phyloP scores from a whole-genome alignment of 2,888 invertebrate species.

The Apodemia mormo region DNA sequence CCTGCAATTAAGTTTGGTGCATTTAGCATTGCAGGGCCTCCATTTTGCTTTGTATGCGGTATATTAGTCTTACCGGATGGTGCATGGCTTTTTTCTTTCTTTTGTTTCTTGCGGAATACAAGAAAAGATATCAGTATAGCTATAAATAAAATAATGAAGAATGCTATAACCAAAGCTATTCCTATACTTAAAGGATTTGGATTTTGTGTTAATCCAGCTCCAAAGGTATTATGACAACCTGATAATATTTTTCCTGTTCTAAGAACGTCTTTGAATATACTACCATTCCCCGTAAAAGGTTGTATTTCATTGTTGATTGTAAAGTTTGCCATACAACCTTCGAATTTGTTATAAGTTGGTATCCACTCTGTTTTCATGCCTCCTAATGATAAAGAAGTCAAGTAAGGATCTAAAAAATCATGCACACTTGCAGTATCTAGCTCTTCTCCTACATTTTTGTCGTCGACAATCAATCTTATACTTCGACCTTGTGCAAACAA shows the following conservation, averaged over 20 bases:
- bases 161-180: conserved; percentile 95
- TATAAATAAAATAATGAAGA: conserved; percentile 94
- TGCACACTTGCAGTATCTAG: conserved; percentile 93
- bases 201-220: conserved; percentile 88
- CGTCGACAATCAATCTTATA: conserved; percentile 87
- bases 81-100: conserved; percentile 90
- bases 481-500: conserved; percentile 86
- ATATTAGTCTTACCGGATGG: conserved; percentile 84
- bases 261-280: conserved; percentile 87
- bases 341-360: conserved; percentile 85
- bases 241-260: conserved; percentile 87
- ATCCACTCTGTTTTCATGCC: conserved; percentile 86
- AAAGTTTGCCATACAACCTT: conserved; percentile 95
- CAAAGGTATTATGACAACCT: conserved; percentile 89
- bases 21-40: conserved; percentile 85
- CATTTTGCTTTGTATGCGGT: conserved; percentile 90
- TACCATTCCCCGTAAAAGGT: conserved; percentile 93
- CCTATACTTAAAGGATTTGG: conserved; percentile 95
- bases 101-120: conserved; percentile 94
- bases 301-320: conserved; percentile 94
- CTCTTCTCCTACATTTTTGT: conserved; percentile 88
- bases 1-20: conserved; percentile 85
- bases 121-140: conserved; percentile 95
- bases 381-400: conserved; percentile 90
- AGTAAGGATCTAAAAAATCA: conserved; percentile 94